A percentile compares a stretch with the other conserved stretches of the same genome.
These are phyloP conservation scores for Ectemnius lituratus DNA, from an alignment of 2,888 invertebrate genomes.

Conservation along the genomic window DNA sequence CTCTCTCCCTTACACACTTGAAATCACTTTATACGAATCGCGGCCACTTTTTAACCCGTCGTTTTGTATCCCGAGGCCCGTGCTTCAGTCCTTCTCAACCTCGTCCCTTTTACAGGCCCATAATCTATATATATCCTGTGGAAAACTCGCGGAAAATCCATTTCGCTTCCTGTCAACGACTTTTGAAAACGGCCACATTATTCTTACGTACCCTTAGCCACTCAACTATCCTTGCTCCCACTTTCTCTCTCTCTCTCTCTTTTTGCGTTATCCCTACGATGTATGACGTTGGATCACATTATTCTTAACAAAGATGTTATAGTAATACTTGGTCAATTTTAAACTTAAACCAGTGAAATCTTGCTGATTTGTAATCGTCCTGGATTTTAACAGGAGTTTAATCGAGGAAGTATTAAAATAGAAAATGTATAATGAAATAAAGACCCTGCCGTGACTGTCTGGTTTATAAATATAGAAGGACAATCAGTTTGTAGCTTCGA, in stretches of 20 bases:
- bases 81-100: conserved; percentile 10
- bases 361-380: conserved; percentile 14
- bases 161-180: conserved; percentile 52
- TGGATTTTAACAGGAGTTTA: conserved; percentile 47
- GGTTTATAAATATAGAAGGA: conserved; percentile 43
- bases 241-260: conserved; percentile 34
- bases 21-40: conserved; percentile 72
- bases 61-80: conserved; percentile 44
- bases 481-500: conserved; percentile 54
- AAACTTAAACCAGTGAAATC: neutral
- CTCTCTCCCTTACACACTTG: conserved; percentile 62
- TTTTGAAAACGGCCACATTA: conserved; percentile 62
- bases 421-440: no score
- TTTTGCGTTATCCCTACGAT: conserved; percentile 58
- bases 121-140: conserved; percentile 57
- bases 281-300: conserved; percentile 57
- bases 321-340: neutral
- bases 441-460: no score
- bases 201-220: conserved; percentile 55
- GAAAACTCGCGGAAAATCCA: conserved; percentile 61
- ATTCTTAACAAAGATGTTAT: conserved; percentile 41
- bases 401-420: neutral
- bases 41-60: conserved; percentile 64
- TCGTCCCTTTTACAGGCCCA: conserved; percentile 39
- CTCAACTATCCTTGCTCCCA: conserved; percentile 29